These are phyloP conservation scores for Lordiphosa fenestrarum DNA, from an alignment of 2,888 invertebrate species.

Conservation along the genomic window DNA sequence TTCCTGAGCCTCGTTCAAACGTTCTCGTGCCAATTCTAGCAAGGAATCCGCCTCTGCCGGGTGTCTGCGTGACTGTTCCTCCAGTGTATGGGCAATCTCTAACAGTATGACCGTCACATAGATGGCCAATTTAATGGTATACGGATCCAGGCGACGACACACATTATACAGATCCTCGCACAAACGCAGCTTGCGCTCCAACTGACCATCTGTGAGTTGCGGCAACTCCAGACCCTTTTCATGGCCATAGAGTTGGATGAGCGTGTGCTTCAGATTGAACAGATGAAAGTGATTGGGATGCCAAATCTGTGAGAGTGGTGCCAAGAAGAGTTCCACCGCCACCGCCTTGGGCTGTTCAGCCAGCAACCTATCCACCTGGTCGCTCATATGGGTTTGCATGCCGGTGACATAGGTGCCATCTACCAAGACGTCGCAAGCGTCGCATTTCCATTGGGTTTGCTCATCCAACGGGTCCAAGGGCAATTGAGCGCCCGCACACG, in stretches of 20 bases:
- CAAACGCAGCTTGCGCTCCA: constrained; percentile 85
- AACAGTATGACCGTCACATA: constrained; percentile 89
- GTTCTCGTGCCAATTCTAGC: constrained; percentile 52
- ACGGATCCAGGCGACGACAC: constrained; percentile 86
- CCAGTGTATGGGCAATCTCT: constrained; percentile 84
- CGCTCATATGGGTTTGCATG: constrained; percentile 87
- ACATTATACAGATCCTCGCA: constrained; percentile 85
- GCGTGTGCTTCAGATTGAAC: constrained; percentile 89
- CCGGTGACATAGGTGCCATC: constrained; percentile 82
- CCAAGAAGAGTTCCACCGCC: constrained; percentile 84
- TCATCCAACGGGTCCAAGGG: constrained; percentile 86
- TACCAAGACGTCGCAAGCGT: constrained; percentile 85
- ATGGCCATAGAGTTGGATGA: constrained; percentile 89
- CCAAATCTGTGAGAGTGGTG: constrained; percentile 87
- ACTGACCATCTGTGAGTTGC: constrained; percentile 83
- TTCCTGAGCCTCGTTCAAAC: constrained; percentile 67
- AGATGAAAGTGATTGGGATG: constrained; percentile 93
- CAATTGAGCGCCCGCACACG: constrained; percentile 86
- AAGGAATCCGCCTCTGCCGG: constrained; percentile 30
- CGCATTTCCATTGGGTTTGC: constrained; percentile 89
- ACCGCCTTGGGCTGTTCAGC: constrained; percentile 82
- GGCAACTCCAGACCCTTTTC: constrained; percentile 83
- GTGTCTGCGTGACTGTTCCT: constrained; percentile 81
- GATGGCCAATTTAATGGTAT: constrained; percentile 87
- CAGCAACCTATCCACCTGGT: constrained; percentile 87